Percentiles rank a stretch among this genome's conserved stretches.
phyloP scores from a whole-genome alignment of 2,888 invertebrate genomes.

The Stenchaetothrips biformis region DNA sequence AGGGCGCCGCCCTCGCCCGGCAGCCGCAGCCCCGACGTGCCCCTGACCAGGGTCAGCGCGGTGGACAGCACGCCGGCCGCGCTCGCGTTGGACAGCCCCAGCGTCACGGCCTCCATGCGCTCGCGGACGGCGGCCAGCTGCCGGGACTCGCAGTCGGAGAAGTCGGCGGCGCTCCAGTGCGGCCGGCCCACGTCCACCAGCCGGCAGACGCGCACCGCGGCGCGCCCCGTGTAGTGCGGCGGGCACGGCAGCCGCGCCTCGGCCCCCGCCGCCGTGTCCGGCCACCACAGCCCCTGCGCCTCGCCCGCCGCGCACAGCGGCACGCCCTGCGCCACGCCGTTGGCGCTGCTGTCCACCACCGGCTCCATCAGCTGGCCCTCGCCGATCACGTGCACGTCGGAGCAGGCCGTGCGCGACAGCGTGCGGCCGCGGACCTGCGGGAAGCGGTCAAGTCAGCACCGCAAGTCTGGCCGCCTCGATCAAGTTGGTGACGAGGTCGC shows the following conservation, averaged over 20 bases:
- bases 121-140: conserved; percentile 42
- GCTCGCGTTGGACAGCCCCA: conserved; percentile 19
- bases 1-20: conserved; percentile 11
- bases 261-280: conserved; percentile 67
- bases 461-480: not conserved
- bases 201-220: conserved; percentile 54
- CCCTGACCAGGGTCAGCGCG: not conserved
- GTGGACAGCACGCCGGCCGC: conserved; percentile 2
- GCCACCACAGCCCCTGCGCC: conserved; percentile 56
- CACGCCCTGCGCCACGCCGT: conserved; percentile 44
- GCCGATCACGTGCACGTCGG: not conserved
- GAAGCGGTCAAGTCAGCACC: not conserved
- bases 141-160: conserved; percentile 66
- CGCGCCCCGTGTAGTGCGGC: conserved; percentile 42
- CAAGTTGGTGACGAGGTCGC: conserved; percentile 49
- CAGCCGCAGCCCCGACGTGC: not conserved
- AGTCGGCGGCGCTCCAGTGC: conserved; percentile 71
- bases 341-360: not conserved
- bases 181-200: conserved; percentile 59
- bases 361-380: not conserved
- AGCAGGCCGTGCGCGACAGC: conserved; percentile 6
- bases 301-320: conserved; percentile 20
- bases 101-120: conserved; percentile 7
- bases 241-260: conserved; percentile 49
- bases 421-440: not conserved